These are phyloP conservation scores for Cephus sareptanus DNA, from an alignment of 2,888 invertebrate genomes.

Conservation along the genomic window DNA sequence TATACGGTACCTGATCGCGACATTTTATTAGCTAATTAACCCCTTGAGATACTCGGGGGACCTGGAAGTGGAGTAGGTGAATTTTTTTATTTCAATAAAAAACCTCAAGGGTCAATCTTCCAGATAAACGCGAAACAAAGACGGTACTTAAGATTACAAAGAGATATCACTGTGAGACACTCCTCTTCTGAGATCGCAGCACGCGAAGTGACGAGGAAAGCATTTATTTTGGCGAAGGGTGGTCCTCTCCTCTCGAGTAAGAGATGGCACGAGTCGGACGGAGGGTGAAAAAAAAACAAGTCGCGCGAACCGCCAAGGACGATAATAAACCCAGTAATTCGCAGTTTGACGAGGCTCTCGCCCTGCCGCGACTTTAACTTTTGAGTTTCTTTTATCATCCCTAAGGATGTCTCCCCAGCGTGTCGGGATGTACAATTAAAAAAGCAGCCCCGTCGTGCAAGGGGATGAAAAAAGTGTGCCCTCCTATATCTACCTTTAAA, in stretches of 20 bases:
- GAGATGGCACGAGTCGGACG: constrained; percentile 15
- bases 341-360: constrained; percentile 59
- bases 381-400: constrained; percentile 35
- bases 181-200: neutral
- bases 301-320: constrained; percentile 32
- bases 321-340: constrained; percentile 64
- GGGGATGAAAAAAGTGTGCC: constrained; percentile 9
- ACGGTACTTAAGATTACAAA: neutral
- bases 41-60: neutral
- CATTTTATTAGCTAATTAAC: neutral
- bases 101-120: neutral
- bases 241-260: constrained; percentile 5
- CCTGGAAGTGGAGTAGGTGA: neutral
- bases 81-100: neutral
- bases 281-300: neutral
- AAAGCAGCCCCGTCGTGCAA: constrained; percentile 37
- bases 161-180: neutral
- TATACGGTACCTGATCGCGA: neutral
- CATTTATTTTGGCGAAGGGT: neutral
- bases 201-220: neutral
- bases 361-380: constrained; percentile 36
- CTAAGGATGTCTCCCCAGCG: constrained; percentile 53
- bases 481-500: neutral
- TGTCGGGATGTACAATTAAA: constrained; percentile 56
- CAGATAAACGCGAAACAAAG: neutral